phyloP scores from a whole-genome alignment of 2,113 vertebrate species.

The Tylochromis polylepis region DNA sequence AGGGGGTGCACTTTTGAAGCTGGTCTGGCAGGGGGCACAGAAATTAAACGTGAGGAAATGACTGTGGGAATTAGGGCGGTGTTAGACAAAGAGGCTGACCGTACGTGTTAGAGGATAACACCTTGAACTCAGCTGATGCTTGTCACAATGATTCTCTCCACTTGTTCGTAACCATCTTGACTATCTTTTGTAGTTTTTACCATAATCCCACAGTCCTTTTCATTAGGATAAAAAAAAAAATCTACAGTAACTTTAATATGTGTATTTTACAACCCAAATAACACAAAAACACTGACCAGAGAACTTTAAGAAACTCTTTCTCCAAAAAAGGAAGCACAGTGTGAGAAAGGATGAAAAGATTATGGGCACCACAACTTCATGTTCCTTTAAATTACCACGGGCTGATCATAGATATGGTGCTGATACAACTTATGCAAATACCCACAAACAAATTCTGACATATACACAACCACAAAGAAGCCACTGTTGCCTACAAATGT shows the following conservation, averaged over 20 bases:
- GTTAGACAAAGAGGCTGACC: constrained; percentile 66
- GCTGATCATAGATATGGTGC: neutral
- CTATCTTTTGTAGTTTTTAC: neutral
- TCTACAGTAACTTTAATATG: neutral
- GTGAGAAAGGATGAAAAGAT: neutral
- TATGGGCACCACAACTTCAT: neutral
- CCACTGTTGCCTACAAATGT: neutral
- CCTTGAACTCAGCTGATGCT: constrained; percentile 59
- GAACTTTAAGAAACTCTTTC: neutral
- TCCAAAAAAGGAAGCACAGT: neutral
- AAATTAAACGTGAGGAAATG: constrained; percentile 75
- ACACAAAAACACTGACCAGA: neutral
- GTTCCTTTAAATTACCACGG: neutral
- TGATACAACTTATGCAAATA: neutral
- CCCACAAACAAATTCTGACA: neutral
- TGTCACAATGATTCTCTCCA: constrained; percentile 68
- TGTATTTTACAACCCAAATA: neutral
- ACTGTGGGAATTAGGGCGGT: constrained; percentile 54
- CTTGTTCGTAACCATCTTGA: constrained; percentile 15
- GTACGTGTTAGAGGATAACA: constrained; percentile 34
- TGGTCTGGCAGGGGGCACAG: constrained; percentile 21
- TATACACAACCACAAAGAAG: neutral
- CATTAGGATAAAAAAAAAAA: neutral
- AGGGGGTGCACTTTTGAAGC: constrained; percentile 67
- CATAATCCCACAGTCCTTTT: neutral